Conservation (phyloP, 2,888 invertebrate genomes). For the Nineta flava region DNA sequence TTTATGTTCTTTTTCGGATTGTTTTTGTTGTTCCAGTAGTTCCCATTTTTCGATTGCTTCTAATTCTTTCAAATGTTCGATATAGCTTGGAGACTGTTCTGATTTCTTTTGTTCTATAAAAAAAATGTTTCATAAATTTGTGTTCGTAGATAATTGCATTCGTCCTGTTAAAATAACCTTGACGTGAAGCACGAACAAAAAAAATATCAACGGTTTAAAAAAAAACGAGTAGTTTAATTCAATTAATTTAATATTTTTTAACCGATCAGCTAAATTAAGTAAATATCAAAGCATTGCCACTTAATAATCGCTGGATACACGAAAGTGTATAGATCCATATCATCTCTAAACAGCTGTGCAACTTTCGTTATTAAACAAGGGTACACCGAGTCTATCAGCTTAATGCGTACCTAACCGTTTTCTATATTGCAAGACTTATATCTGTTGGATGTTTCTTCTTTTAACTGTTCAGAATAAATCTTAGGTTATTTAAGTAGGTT, state of each 20-base stretch:
- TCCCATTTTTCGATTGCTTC: slow-evolving; percentile 33
- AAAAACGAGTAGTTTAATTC: slow-evolving; percentile 13
- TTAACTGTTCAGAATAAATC: not conserved
- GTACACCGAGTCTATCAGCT: not conserved
- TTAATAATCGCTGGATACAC: too few relatives aligned
- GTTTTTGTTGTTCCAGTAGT: slow-evolving; percentile 35
- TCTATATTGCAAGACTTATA: too few relatives aligned
- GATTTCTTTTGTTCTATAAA: slow-evolving; percentile 25
- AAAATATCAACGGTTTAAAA: too few relatives aligned
- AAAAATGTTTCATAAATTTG: slow-evolving; percentile 5
- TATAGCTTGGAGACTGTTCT: slow-evolving; percentile 31
- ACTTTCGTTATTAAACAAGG: too few relatives aligned
- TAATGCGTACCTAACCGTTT: too few relatives aligned
- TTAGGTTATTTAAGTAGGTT: not conserved
- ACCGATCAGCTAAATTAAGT: not conserved
- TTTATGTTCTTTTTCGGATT: slow-evolving; percentile 38
- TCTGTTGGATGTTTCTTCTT: too few relatives aligned
- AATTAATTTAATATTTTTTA: slow-evolving; percentile 13
- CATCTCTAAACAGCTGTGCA: too few relatives aligned
- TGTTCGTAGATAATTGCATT: not conserved
- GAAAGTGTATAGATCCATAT: too few relatives aligned
- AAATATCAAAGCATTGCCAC: not conserved
- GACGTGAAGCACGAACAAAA: too few relatives aligned
- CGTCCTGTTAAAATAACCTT: not conserved
- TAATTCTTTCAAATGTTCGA: slow-evolving; percentile 25